Conservation (phyloP, 2,113 vertebrate species). For the Nothocercus nigrocapillus region DNA sequence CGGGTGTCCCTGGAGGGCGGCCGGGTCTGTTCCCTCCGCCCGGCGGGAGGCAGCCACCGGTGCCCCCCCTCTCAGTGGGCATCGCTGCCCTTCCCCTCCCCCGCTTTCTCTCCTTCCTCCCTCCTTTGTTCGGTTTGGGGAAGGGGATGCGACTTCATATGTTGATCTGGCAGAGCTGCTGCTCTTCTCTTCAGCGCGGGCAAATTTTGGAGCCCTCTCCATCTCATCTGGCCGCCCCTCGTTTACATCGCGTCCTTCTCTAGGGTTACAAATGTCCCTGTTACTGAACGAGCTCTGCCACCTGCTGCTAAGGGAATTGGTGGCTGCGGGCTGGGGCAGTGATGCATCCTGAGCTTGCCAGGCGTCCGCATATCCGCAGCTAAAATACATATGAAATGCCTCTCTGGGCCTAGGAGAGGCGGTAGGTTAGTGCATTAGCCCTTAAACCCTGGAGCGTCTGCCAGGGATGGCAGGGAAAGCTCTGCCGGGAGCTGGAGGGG, state of each 20-base stretch:
- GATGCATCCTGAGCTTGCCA: rapidly evolving
- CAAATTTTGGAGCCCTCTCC: neutral
- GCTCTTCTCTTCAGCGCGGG: rapidly evolving
- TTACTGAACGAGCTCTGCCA: neutral
- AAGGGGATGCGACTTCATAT: too few species aligned
- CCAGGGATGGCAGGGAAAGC: neutral
- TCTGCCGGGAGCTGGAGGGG: neutral
- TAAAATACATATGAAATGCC: neutral
- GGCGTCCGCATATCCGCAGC: neutral
- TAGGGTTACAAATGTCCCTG: neutral
- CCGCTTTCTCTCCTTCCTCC: neutral
- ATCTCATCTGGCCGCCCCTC: rapidly evolving
- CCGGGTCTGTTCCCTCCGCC: neutral
- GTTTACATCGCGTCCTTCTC: neutral
- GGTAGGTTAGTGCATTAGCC: neutral
- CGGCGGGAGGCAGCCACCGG: neutral
- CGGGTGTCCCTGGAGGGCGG: neutral
- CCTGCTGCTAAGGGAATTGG: neutral
- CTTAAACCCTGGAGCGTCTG: neutral
- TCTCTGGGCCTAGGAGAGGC: neutral
- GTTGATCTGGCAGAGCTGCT: too few species aligned
- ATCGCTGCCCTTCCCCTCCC: neutral
- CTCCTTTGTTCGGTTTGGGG: neutral
- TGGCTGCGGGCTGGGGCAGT: rapidly evolving
- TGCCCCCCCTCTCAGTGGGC: too few species aligned